Evolutionary conservation across 1,140 invertebrate species (phyloP), one percentile per base, ranked within the genome.

Genomic region (Drosophila orosa): DNA sequence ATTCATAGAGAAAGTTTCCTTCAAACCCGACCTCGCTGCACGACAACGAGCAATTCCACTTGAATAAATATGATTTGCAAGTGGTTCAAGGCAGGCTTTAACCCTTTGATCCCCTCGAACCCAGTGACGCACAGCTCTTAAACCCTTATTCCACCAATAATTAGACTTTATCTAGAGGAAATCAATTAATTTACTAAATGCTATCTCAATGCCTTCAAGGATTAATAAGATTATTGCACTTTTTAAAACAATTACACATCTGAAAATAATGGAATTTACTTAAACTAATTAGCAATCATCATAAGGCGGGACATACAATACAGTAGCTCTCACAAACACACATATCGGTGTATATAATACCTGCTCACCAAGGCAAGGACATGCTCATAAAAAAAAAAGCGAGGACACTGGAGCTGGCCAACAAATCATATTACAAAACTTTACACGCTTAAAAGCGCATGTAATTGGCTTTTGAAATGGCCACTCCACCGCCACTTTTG

Each of bases 381-480:
- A 54, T 67, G 44, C n/a, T 37, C 56, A 56, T 73, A 59, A 71
- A 52, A 24, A 63, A 39, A 59, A 50, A 3, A 54, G 27, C 31
- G n/a, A 74, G 63, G 56, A 79, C 58, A 80, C 45, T 63, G 57
- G 62, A 81, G 79, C 44, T 37, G 75, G 82, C 44, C 54, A 60
- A 78, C 83, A 87, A 87, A 87, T 87, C 83, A 87, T 87, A 87
- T 87, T 87, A 87, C 83, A 87, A 89, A 89, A 87, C 84, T 89
- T 87, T 89, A 87, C 84, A 87, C 84, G 84, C 84, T 87, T 87
- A 87, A 87, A 87, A 87, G 84, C 84, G 80, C 84, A 87, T 87
- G 84, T 87, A 87, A 87, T 87, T 87, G 84, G 84, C 84, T 89
- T 87, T 87, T 87, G 84, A 87, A 87, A 86, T 85, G 81, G 84